These are phyloP conservation scores for Clarias batrachus DNA, from an alignment of 2,113 vertebrate species.

Conservation along the genomic window DNA sequence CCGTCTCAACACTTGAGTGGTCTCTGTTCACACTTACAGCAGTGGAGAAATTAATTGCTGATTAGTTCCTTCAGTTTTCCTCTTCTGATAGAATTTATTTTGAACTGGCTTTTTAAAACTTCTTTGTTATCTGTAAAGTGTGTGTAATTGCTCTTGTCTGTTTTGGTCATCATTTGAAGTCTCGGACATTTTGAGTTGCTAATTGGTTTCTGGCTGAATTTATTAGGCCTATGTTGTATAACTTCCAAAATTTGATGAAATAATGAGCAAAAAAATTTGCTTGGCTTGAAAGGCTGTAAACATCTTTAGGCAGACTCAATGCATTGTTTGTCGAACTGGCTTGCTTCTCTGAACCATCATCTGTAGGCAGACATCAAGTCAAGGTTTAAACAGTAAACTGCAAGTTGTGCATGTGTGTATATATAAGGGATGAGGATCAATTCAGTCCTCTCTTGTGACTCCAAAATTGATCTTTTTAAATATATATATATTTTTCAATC, in stretches of 20 bases:
- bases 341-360: too few species aligned
- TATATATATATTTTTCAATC: too few species aligned
- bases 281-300: not conserved
- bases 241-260: not conserved
- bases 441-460: too few species aligned
- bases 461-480: too few species aligned
- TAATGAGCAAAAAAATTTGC: not conserved
- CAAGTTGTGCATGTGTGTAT: too few species aligned
- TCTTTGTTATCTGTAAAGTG: not conserved
- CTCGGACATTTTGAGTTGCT: not conserved
- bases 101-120: not conserved
- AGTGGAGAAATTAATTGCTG: not conserved
- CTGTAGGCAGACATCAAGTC: too few species aligned
- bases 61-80: not conserved
- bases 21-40: not conserved
- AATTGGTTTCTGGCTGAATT: not conserved
- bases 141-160: not conserved
- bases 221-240: not conserved
- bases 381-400: too few species aligned
- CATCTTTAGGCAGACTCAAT: not conserved
- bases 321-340: not conserved
- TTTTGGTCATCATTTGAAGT: not conserved
- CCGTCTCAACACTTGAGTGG: not conserved
- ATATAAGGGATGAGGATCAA: too few species aligned
- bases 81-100: not conserved